Percentiles rank a stretch among this genome's conserved stretches.
These are phyloP conservation scores for Drosophila nr. perissopoda DNA, from an alignment of 2,888 invertebrate genomes.

Conservation along the genomic window DNA sequence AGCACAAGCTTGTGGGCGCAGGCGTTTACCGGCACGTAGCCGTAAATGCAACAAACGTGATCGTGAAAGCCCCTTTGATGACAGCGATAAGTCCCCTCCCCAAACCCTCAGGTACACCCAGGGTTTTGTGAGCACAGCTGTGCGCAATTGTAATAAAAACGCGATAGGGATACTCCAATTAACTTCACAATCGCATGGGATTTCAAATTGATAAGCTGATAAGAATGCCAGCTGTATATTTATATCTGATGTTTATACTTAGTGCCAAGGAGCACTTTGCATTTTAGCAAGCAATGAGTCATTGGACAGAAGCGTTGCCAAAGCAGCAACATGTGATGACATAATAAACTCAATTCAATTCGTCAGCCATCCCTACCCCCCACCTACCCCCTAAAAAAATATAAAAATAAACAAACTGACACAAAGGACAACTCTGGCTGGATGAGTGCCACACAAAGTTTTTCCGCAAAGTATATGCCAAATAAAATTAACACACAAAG, in stretches of 20 bases:
- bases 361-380: slow-evolving; percentile 2
- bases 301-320: slow-evolving; percentile 34
- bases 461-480: slow-evolving; percentile 38
- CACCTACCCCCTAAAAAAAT: not conserved
- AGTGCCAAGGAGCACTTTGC: slow-evolving; percentile 1
- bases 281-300: slow-evolving; percentile 41
- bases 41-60: not conserved
- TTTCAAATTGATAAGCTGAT: slow-evolving; percentile 50
- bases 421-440: slow-evolving; percentile 21
- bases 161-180: slow-evolving; percentile 30
- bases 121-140: slow-evolving; percentile 46
- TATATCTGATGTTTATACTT: not conserved
- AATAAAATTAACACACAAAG: slow-evolving; percentile 66
- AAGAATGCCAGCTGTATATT: slow-evolving; percentile 17
- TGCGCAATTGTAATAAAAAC: slow-evolving; percentile 16
- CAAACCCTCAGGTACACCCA: not conserved
- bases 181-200: slow-evolving; percentile 27
- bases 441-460: slow-evolving; percentile 31
- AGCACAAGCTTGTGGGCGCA: slow-evolving; percentile 1
- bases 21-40: not conserved
- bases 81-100: not conserved
- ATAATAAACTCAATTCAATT: slow-evolving; percentile 54
- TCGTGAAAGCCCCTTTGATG: not conserved
- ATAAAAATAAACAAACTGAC: not conserved
- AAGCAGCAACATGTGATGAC: slow-evolving; percentile 61